Base-by-base conservation (phyloP, 2,888 invertebrate species). In the Cataglyphis rosenhaueri region DNA sequence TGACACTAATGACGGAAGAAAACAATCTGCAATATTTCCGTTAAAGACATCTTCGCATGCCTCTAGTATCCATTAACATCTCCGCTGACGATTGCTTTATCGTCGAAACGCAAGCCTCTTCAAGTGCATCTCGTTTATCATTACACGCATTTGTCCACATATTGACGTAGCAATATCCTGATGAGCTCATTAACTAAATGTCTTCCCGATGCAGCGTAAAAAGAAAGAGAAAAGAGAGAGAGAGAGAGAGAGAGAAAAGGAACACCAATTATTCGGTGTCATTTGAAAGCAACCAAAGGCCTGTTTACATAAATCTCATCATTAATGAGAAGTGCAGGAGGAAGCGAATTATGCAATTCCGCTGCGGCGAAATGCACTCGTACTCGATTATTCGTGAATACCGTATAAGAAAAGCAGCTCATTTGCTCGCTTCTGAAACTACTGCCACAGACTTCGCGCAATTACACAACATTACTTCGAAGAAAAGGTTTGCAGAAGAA, bases 181-280 rank as follows among this genome's bases (percentile, higher is more conserved):
- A 71, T 73, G 35, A 71, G 73, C 73, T 79, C 59, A 79, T 79
- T 59, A 79, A 61, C 59, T 35, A 59, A 78, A 44, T 44, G 32
- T 44, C 59, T 32, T 71, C 18, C 32, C 78, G 59, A 78, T 70
- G 32, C 70, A 48, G 71, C 35, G 70, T 71, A 70, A 48, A 70
- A 25, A 52, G n/a, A n/a, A n/a, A 18, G 0, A 1, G 18, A 48
- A 48, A 48, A 18, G 18, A 25, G 25, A 29, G 29, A 29, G 29
- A 52, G n/a, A 18, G 0, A 1, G 18, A 48, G 18, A 18, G 8
- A 52, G 52, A 2, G 15, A 15, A 15, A 3, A 12, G 15, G 2
- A 3, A 12, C 8, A n/a, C 44, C 35, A 78, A 78, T 70, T 71
- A 78, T 78, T 70, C 71, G 57, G 6, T 25, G 35, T 12, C 35